A percentile compares a stretch with the other conserved stretches of the same genome.
Evolutionary conservation across 2,113 vertebrate genomes (phyloP).

Genomic region (Labeo rohita): DNA sequence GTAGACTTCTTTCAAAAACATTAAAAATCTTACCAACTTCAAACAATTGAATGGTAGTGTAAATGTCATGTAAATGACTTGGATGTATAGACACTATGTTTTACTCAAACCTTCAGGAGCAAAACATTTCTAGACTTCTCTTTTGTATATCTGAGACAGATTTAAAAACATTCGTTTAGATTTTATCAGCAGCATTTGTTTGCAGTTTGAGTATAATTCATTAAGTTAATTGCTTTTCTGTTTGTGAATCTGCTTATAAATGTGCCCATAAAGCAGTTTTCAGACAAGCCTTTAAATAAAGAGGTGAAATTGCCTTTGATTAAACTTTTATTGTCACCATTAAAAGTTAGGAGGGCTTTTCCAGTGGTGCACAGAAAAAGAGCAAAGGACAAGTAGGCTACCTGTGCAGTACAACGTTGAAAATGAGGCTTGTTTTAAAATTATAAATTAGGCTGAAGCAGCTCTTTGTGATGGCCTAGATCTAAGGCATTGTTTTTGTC

Average conservation of each 20-base stretch:
- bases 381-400: neutral
- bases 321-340: conserved; percentile 47
- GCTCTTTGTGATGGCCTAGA: neutral
- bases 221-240: neutral
- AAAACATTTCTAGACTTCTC: neutral
- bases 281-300: conserved; percentile 54
- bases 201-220: conserved; percentile 6
- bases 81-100: neutral
- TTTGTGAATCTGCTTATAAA: conserved; percentile 29
- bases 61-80: neutral
- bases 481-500: neutral
- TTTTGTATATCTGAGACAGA: neutral
- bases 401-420: neutral
- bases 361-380: neutral
- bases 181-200: conserved; percentile 20
- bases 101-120: neutral
- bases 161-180: conserved; percentile 1
- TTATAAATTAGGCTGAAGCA: neutral
- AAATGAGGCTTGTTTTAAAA: neutral
- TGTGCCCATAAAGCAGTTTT: conserved; percentile 7
- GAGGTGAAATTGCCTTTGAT: conserved; percentile 48
- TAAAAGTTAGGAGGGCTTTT: conserved; percentile 36
- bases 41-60: neutral
- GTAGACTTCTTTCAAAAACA: neutral
- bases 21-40: neutral